Conservation (phyloP, 1,140 invertebrate species). For the Grapholita molesta region DNA sequence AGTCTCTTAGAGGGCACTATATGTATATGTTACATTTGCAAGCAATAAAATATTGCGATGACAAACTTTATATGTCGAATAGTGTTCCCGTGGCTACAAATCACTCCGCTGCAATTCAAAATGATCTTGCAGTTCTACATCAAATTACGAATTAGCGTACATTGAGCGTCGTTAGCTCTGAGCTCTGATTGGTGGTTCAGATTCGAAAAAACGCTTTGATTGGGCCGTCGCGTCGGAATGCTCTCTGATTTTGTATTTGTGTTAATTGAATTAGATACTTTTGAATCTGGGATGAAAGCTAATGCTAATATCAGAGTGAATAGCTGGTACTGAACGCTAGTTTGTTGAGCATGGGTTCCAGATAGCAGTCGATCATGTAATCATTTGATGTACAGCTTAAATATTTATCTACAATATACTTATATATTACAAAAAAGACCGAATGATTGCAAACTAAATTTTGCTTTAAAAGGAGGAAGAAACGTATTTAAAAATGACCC, state of each 20-base stretch:
- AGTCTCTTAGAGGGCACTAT: too few species aligned
- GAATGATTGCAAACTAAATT: too few species aligned
- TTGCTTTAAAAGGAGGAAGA: too few species aligned
- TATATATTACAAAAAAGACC: too few species aligned
- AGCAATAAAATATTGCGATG: neutral
- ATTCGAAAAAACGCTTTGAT: neutral
- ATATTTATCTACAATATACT: too few species aligned
- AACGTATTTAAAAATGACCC: too few species aligned
- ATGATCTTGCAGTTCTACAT: neutral
- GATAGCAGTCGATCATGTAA: too few species aligned
- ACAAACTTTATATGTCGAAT: neutral
- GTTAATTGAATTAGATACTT: neutral
- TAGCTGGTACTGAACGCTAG: neutral
- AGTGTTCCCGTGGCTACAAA: neutral
- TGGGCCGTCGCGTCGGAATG: neutral
- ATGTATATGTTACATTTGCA: too few species aligned
- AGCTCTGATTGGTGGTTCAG: neutral
- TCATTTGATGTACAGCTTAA: too few species aligned
- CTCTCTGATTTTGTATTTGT: neutral
- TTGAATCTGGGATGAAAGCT: neutral
- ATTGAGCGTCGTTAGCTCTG: neutral
- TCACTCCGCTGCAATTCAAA: neutral
- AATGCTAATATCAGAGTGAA: neutral
- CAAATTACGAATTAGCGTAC: neutral
- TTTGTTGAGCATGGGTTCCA: too few species aligned